Evolutionary conservation across 1,140 invertebrate genomes (phyloP).

Genomic region (Drosophila sulfurigaster): DNA sequence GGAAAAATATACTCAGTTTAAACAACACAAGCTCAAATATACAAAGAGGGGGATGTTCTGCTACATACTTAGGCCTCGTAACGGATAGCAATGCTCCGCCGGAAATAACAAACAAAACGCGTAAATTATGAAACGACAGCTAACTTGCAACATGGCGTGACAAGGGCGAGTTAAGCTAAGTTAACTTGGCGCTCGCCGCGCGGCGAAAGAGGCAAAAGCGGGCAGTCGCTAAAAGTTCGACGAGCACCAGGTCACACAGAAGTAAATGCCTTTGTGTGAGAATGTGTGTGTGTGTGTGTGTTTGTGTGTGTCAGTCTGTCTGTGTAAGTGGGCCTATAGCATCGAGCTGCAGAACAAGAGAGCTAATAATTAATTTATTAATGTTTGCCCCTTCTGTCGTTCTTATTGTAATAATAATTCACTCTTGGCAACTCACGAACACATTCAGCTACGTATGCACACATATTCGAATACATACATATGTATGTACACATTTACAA

Average conservation of each 20-base stretch:
- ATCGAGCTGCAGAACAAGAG: constrained; percentile 42
- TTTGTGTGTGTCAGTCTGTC: constrained; percentile 26
- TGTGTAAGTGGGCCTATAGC: neutral
- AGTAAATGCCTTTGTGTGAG: constrained; percentile 46
- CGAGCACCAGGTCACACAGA: constrained; percentile 54
- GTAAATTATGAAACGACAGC: constrained; percentile 81
- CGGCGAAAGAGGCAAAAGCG: neutral
- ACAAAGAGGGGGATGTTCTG: constrained; percentile 10
- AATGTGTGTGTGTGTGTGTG: constrained; percentile 16
- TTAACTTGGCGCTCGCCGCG: constrained; percentile 36
- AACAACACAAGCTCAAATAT: constrained; percentile 31
- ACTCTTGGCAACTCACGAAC: constrained; percentile 62
- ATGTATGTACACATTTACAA: constrained; percentile 11
- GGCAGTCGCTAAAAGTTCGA: constrained; percentile 26
- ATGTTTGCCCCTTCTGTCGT: constrained; percentile 60
- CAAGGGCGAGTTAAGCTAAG: constrained; percentile 58
- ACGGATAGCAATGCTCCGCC: constrained; percentile 44
- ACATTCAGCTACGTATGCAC: neutral
- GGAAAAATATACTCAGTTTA: constrained; percentile 48
- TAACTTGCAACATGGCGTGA: constrained; percentile 76
- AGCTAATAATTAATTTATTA: constrained; percentile 81
- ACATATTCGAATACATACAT: neutral
- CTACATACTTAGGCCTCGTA: neutral
- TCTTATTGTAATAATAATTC: constrained; percentile 78
- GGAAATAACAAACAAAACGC: constrained; percentile 80